Percentiles rank a stretch among this genome's conserved stretches.
phyloP scores from a whole-genome alignment of 1,140 invertebrate species.

The Polypedilum vanderplanki region DNA sequence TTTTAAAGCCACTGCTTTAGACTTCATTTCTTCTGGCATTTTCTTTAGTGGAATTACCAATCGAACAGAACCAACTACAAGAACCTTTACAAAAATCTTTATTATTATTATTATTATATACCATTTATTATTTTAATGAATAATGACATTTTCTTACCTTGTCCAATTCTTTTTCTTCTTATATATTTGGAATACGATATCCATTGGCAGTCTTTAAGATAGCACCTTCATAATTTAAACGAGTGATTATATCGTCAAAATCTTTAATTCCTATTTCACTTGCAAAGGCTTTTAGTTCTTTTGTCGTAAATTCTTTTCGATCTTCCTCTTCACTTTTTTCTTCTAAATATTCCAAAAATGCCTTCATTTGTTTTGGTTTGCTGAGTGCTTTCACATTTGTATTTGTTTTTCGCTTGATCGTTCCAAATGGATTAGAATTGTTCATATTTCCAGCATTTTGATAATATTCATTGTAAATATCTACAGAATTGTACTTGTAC shows the following conservation, averaged over 20 bases:
- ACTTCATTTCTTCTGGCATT: background rate
- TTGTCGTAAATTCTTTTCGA: background rate
- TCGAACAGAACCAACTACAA: background rate
- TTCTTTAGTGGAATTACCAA: background rate
- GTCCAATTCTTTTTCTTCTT: too few relatives aligned
- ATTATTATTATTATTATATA: too few relatives aligned
- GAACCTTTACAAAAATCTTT: too few relatives aligned
- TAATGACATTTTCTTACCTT: too few relatives aligned
- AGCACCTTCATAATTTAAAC: background rate
- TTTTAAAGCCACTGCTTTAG: background rate
- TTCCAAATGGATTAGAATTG: conserved; percentile 30
- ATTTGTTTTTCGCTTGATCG: background rate
- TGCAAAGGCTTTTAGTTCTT: background rate
- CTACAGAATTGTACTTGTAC: conserved; percentile 70
- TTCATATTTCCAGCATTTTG: conserved; percentile 42
- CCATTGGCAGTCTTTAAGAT: background rate
- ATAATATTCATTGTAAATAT: conserved; percentile 54
- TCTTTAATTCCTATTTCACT: too few relatives aligned
- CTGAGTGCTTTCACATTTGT: background rate
- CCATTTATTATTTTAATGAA: too few relatives aligned
- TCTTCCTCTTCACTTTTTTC: background rate
- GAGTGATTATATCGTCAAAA: background rate
- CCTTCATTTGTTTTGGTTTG: background rate
- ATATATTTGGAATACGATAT: background rate
- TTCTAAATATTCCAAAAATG: too few relatives aligned